A percentile compares a stretch with the other conserved stretches of the same genome.
phyloP scores from a whole-genome alignment of 1,140 invertebrate genomes.

The Ips nitidus region DNA sequence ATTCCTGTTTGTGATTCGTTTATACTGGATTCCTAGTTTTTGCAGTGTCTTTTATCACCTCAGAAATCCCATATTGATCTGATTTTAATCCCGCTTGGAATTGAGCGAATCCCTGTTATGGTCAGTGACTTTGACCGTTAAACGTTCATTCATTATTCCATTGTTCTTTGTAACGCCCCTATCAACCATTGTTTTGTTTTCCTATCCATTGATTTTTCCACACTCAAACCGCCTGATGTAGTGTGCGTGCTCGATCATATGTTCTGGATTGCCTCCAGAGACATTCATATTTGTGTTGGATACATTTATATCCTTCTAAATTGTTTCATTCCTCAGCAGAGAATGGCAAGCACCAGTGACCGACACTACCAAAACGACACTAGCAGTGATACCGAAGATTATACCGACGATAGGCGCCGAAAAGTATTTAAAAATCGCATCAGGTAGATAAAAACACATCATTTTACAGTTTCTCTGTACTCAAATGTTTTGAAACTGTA shows the following conservation, averaged over 20 bases:
- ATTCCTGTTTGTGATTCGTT: too few species aligned
- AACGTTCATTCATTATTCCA: too few species aligned
- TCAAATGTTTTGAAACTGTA: conserved; percentile 15
- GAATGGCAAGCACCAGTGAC: conserved; percentile 50
- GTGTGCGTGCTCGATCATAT: conserved; percentile 9
- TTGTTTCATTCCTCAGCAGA: conserved; percentile 46
- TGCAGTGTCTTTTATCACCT: too few species aligned
- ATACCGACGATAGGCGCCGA: conserved; percentile 64
- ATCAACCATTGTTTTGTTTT: too few species aligned
- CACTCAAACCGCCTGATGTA: too few species aligned
- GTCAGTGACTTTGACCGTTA: too few species aligned
- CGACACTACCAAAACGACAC: conserved; percentile 58
- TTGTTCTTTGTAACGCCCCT: too few species aligned
- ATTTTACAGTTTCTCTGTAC: conserved; percentile 3
- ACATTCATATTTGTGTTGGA: conserved; percentile 42
- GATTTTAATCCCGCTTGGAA: too few species aligned
- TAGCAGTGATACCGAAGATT: conserved; percentile 73
- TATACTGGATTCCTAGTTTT: too few species aligned
- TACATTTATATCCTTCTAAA: conserved; percentile 48
- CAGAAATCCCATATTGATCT: too few species aligned
- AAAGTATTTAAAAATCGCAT: conserved; percentile 67
- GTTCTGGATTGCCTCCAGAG: conserved; percentile 39
- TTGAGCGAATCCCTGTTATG: too few species aligned
- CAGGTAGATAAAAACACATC: conserved; percentile 52
- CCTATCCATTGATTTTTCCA: too few species aligned